phyloP scores from a whole-genome alignment of 1,140 invertebrate species.

The Heliconius congener region DNA sequence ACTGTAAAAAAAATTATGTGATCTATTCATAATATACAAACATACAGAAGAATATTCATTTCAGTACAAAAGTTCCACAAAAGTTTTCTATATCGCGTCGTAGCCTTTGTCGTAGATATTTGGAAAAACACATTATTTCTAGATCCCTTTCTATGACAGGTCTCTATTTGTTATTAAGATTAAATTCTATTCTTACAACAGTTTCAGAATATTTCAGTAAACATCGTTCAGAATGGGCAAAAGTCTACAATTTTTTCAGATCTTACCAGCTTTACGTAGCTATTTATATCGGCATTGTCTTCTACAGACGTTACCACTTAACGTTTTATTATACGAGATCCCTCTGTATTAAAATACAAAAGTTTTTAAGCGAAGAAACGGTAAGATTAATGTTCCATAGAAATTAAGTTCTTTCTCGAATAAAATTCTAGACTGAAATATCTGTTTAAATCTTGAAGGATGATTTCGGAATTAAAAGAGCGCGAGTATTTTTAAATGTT shows the following conservation, averaged over 20 bases:
- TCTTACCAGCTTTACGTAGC: conserved; percentile 21
- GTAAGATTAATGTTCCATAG: conserved; percentile 28
- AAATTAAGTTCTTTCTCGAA: conserved; percentile 24
- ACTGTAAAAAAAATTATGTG: not conserved
- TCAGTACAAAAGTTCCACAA: not conserved
- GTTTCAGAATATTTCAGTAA: conserved; percentile 21
- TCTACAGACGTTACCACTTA: conserved; percentile 35
- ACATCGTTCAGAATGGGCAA: conserved; percentile 19
- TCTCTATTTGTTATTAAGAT: conserved; percentile 10
- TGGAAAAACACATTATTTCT: conserved; percentile 11
- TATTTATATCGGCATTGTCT: conserved; percentile 39
- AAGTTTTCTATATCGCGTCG: not conserved
- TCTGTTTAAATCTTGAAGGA: conserved; percentile 22
- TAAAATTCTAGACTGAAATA: conserved; percentile 22
- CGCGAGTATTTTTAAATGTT: conserved; percentile 15
- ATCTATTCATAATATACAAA: not conserved
- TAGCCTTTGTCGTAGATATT: not conserved
- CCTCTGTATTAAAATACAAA: conserved; percentile 34
- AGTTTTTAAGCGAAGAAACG: conserved; percentile 28
- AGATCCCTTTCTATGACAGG: not conserved
- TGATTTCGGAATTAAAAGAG: conserved; percentile 18
- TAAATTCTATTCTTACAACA: conserved; percentile 1
- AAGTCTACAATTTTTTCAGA: conserved; percentile 31
- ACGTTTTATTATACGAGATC: conserved; percentile 28
- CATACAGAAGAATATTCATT: not conserved